phyloP scores from a whole-genome alignment of 2,797 vertebrate species.

The Pachyuromys duprasi region DNA sequence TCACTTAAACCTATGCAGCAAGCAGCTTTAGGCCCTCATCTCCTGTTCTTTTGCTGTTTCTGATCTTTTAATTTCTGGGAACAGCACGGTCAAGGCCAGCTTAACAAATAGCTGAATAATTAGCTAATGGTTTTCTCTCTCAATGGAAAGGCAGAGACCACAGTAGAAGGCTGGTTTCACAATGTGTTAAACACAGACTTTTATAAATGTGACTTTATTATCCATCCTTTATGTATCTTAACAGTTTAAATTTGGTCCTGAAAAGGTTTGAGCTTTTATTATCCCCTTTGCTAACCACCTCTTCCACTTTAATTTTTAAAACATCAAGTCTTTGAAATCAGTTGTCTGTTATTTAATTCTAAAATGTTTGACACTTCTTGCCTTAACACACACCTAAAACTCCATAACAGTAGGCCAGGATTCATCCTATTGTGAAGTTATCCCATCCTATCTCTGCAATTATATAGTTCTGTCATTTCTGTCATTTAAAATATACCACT shows the following conservation, averaged over 20 bases:
- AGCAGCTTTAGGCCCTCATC: neutral
- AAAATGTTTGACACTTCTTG: conserved; percentile 79
- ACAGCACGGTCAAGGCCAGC: neutral
- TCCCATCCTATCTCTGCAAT: conserved; percentile 85
- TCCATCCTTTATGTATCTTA: neutral
- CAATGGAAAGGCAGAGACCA: conserved; percentile 2
- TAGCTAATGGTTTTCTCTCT: neutral
- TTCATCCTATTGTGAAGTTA: conserved; percentile 85
- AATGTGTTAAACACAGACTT: conserved; percentile 19
- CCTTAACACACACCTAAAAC: conserved; percentile 81
- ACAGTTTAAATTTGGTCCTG: conserved; percentile 66
- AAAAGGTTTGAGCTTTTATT: conserved; percentile 55
- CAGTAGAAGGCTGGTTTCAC: neutral
- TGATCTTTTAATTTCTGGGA: neutral
- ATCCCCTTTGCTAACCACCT: conserved; percentile 58
- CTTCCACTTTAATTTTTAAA: conserved; percentile 65
- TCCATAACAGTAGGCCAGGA: conserved; percentile 78
- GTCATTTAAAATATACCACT: conserved; percentile 85
- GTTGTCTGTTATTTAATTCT: conserved; percentile 76
- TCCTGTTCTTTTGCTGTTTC: neutral
- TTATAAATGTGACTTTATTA: neutral
- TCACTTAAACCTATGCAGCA: neutral
- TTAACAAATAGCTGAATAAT: neutral
- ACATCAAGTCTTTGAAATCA: conserved; percentile 76
- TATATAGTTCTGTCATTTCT: conserved; percentile 84